Evolutionary conservation across 1,140 invertebrate genomes (phyloP).

Genomic region (Cydia pomonella): DNA sequence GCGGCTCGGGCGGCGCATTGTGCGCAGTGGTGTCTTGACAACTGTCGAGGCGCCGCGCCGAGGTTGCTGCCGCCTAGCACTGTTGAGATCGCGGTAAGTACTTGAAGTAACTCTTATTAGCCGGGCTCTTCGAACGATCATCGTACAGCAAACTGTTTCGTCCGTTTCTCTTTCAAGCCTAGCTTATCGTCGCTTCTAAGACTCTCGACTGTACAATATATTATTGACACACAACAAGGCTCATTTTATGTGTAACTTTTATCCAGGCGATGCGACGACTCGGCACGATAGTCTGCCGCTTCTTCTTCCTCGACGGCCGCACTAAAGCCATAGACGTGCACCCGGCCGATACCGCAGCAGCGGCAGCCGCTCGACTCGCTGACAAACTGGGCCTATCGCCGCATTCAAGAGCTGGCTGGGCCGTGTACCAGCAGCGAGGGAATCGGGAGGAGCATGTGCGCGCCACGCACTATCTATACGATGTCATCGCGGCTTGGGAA

Average conservation of each 20-base stretch:
- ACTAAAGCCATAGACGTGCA: constrained; percentile 98
- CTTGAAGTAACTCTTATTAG: neutral
- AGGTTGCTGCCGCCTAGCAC: constrained; percentile 93
- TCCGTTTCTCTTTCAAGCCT: too few relatives aligned
- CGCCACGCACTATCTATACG: constrained; percentile 95
- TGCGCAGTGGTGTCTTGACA: constrained; percentile 96
- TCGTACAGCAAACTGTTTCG: too few relatives aligned
- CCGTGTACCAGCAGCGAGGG: constrained; percentile 92
- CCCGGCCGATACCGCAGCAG: constrained; percentile 95
- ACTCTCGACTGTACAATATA: too few relatives aligned
- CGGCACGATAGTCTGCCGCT: constrained; percentile 95
- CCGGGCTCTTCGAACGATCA: too few relatives aligned
- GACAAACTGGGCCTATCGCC: constrained; percentile 90
- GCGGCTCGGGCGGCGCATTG: constrained; percentile 83
- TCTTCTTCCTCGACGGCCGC: constrained; percentile 97
- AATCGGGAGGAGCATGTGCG: constrained; percentile 96
- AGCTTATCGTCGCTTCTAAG: too few relatives aligned
- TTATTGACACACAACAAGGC: too few relatives aligned
- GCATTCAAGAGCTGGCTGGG: constrained; percentile 93
- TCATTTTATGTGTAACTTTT: too few relatives aligned
- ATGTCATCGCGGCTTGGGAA: constrained; percentile 94
- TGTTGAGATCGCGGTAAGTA: constrained; percentile 93
- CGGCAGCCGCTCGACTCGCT: constrained; percentile 93
- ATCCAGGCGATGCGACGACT: constrained; percentile 91
- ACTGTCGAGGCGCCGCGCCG: constrained; percentile 93